phyloP scores from a whole-genome alignment of 2,888 invertebrate species.

The Dromius quadrimaculatus region DNA sequence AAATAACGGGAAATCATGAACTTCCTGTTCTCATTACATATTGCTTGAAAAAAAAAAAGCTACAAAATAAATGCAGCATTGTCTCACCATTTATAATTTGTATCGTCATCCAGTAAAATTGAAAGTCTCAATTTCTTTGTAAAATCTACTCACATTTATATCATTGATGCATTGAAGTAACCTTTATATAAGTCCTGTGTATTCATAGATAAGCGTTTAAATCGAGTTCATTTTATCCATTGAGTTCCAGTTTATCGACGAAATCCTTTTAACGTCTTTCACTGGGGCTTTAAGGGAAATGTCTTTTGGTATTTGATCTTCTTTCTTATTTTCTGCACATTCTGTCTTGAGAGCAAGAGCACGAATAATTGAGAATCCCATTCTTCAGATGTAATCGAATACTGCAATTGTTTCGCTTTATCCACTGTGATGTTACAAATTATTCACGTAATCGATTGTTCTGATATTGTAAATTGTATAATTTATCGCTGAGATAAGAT shows the following conservation, averaged over 20 bases:
- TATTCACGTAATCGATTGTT: slow-evolving; percentile 26
- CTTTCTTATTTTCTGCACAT: slow-evolving; percentile 13
- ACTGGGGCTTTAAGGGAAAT: slow-evolving; percentile 14
- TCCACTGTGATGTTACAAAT: neutral
- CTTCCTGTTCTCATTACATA: no score
- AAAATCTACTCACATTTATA: slow-evolving; percentile 3
- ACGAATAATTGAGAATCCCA: slow-evolving; percentile 10
- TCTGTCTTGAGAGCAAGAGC: slow-evolving; percentile 30
- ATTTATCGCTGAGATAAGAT: slow-evolving; percentile 20
- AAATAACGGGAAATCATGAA: no score
- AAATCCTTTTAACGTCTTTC: slow-evolving; percentile 29
- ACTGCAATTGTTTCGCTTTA: slow-evolving; percentile 8
- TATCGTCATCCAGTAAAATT: no score
- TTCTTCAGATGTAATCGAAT: slow-evolving; percentile 17
- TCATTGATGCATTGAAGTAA: neutral
- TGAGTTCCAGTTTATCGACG: slow-evolving; percentile 27
- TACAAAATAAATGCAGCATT: no score
- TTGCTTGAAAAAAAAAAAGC: no score
- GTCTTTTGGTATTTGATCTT: slow-evolving; percentile 24
- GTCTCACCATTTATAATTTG: no score
- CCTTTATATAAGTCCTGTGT: slow-evolving; percentile 2
- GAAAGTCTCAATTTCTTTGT: neutral
- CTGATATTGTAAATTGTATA: slow-evolving; percentile 24
- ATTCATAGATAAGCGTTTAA: slow-evolving; percentile 27
- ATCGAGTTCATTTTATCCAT: slow-evolving; percentile 32